Evolutionary conservation across 37 sponge, comb jelly and placozoan species (phyloP).

Genomic region (Beroe forskalii): DNA sequence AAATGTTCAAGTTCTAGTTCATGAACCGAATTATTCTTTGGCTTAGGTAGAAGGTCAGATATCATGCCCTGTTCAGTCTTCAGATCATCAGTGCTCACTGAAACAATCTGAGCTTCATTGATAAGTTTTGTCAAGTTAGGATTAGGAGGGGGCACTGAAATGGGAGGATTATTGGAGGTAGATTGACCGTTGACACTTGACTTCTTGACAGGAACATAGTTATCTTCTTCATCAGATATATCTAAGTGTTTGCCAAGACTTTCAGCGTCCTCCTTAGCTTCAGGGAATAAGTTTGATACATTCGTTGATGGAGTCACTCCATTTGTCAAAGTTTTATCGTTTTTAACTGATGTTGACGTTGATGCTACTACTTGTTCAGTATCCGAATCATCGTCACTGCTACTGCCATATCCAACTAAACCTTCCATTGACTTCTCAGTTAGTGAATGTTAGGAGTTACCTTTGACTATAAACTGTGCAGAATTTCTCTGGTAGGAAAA

Average conservation of each 20-base stretch:
- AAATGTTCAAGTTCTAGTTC: slow-evolving; percentile 36
- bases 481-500: too few species aligned
- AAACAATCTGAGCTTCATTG: slow-evolving; percentile 79
- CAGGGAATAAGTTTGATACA: neutral
- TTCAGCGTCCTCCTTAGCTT: neutral
- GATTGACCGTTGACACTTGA: neutral
- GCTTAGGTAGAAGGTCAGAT: slow-evolving; percentile 9
- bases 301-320: neutral
- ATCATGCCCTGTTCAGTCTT: slow-evolving; percentile 77
- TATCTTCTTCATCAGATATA: slow-evolving; percentile 63
- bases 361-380: neutral
- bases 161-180: neutral
- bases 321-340: neutral
- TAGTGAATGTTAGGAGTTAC: too few species aligned
- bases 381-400: slow-evolving; percentile 34
- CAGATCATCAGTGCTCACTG: slow-evolving; percentile 78
- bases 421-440: neutral
- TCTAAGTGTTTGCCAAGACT: neutral
- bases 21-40: neutral
- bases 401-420: slow-evolving; percentile 61
- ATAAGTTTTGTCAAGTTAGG: slow-evolving; percentile 74
- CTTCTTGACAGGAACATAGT: neutral
- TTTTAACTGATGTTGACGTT: neutral
- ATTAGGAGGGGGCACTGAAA: neutral
- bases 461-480: too few species aligned